Conservation (phyloP, 1,140 invertebrate species). For the Liolophura sinensis region DNA sequence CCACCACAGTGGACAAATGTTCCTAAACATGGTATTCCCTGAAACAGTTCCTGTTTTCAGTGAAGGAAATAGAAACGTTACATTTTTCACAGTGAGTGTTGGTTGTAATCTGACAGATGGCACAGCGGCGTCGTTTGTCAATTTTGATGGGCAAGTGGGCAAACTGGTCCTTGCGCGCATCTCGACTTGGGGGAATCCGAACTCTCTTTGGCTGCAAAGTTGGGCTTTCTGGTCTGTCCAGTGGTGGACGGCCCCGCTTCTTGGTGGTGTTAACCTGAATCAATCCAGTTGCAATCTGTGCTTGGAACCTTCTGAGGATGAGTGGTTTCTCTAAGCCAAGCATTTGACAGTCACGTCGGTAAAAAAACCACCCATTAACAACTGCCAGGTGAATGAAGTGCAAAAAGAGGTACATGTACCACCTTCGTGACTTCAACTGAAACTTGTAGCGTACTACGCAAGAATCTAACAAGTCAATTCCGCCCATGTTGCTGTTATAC, state of each 20-base stretch:
- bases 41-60: slow-evolving; percentile 19
- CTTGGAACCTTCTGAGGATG: background rate
- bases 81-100: slow-evolving; percentile 16
- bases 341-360: slow-evolving; percentile 22
- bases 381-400: slow-evolving; percentile 41
- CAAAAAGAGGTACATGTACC: slow-evolving; percentile 41
- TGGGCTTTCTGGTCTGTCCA: background rate
- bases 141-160: slow-evolving; percentile 2
- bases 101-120: background rate
- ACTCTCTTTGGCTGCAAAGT: background rate
- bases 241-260: background rate
- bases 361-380: slow-evolving; percentile 46
- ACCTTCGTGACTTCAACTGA: slow-evolving; percentile 39
- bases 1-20: too few species aligned
- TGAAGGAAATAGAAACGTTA: slow-evolving; percentile 12
- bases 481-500: slow-evolving; percentile 57
- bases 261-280: background rate
- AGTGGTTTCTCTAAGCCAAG: slow-evolving; percentile 1
- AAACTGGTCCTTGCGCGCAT: slow-evolving; percentile 10
- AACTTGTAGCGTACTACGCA: slow-evolving; percentile 35
- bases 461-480: slow-evolving; percentile 50
- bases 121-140: slow-evolving; percentile 9
- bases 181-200: background rate
- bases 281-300: slow-evolving; percentile 4
- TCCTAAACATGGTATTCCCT: too few species aligned